Conservation (phyloP, 1,140 invertebrate species). For the Lithobius niger region DNA sequence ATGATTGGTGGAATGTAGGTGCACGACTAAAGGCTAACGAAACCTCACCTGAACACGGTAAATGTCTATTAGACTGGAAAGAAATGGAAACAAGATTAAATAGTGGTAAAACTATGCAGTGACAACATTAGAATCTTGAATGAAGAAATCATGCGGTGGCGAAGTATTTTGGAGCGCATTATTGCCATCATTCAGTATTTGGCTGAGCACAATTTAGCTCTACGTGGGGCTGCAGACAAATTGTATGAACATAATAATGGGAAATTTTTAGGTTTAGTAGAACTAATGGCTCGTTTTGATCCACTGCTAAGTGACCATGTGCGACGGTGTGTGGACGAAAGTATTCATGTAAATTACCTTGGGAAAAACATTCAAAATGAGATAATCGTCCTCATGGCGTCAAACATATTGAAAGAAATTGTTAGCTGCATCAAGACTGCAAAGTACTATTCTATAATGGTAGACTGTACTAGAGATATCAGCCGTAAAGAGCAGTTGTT, state of each 20-base stretch:
- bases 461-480: conserved; percentile 21
- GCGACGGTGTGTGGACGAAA: neutral
- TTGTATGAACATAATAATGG: conserved; percentile 6
- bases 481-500: conserved; percentile 20
- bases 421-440: conserved; percentile 7
- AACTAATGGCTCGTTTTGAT: conserved; percentile 7
- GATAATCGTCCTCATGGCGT: neutral
- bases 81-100: neutral
- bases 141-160: neutral
- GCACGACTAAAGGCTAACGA: no score
- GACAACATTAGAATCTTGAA: neutral
- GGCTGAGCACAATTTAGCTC: neutral
- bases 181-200: conserved; percentile 6
- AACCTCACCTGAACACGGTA: no score
- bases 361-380: conserved; percentile 5
- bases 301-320: conserved; percentile 8
- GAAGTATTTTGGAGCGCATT: conserved; percentile 1
- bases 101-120: neutral
- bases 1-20: no score
- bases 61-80: no score
- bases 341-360: conserved; percentile 5
- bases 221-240: neutral
- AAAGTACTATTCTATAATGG: conserved; percentile 20
- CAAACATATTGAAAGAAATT: conserved; percentile 11
- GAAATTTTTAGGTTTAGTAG: neutral